Evolutionary conservation across 1,140 invertebrate species (phyloP).

Genomic region (Ceratina japonica): DNA sequence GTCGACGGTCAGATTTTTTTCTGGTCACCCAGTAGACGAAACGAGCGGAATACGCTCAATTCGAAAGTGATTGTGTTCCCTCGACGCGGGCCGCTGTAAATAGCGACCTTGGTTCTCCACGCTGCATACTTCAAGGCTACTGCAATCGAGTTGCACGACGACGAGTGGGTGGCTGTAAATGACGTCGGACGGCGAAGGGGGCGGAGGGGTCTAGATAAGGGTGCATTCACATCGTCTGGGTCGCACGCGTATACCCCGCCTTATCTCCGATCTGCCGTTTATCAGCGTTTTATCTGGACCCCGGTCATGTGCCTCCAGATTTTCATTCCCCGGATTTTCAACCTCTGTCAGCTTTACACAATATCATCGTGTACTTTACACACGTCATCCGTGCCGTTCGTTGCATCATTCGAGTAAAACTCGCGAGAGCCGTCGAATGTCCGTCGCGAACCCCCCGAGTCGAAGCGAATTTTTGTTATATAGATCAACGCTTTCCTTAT

Average conservation of each 20-base stretch:
- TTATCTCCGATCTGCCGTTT: constrained; percentile 28
- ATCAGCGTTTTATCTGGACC: constrained; percentile 23
- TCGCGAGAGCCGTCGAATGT: no score
- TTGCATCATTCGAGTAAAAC: no score
- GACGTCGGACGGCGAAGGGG: constrained; percentile 15
- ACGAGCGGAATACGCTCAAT: constrained; percentile 40
- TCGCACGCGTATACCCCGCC: constrained; percentile 7
- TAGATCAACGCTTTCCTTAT: not conserved
- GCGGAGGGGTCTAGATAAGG: constrained; percentile 53
- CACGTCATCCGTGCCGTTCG: no score
- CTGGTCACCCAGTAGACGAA: constrained; percentile 23
- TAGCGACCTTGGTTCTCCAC: constrained; percentile 66
- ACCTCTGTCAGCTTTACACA: no score
- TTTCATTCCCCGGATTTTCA: no score
- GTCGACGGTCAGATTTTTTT: constrained; percentile 13
- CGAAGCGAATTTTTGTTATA: no score
- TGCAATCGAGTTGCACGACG: constrained; percentile 52
- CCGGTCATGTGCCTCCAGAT: not conserved
- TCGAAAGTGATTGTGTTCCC: constrained; percentile 63
- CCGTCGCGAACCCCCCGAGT: no score
- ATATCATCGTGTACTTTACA: no score
- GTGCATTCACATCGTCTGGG: constrained; percentile 57
- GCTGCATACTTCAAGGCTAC: constrained; percentile 64
- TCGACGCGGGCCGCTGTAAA: constrained; percentile 58
- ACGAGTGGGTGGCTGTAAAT: constrained; percentile 56